Percentiles rank a stretch among this genome's conserved stretches.
Conservation (phyloP, 2,888 invertebrate genomes). For the Parelbella ahira region DNA sequence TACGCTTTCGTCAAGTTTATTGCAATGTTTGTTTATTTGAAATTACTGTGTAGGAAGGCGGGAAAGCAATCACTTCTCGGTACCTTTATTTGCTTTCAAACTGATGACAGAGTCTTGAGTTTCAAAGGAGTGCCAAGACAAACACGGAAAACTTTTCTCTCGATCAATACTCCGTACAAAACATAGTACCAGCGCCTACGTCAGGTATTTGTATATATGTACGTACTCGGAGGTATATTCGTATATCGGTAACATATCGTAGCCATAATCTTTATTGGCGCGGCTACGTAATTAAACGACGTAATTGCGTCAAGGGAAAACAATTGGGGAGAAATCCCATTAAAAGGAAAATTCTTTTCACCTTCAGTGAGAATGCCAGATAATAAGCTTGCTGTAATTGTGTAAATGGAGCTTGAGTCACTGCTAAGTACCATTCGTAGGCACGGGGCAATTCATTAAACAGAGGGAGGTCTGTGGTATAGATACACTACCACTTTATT, state of each 20-base stretch:
- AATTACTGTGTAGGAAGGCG: constrained; percentile 1
- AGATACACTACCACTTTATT: no score
- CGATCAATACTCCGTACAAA: constrained; percentile 33
- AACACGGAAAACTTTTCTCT: constrained; percentile 17
- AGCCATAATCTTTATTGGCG: constrained; percentile 37
- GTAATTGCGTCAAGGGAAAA: constrained; percentile 31
- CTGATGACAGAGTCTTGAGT: constrained; percentile 13
- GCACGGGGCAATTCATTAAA: no score
- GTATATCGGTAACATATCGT: constrained; percentile 34
- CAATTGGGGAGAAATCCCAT: constrained; percentile 28
- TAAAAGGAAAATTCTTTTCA: constrained; percentile 24
- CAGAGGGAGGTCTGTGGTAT: no score
- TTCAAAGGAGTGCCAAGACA: constrained; percentile 15
- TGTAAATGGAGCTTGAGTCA: no score
- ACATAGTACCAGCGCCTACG: constrained; percentile 32
- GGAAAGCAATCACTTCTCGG: neutral
- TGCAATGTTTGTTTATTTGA: neutral
- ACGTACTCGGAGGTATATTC: constrained; percentile 14
- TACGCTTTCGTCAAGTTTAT: constrained; percentile 1
- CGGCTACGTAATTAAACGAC: constrained; percentile 32
- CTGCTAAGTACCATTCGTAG: no score
- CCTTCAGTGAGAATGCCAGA: neutral
- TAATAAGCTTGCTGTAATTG: neutral
- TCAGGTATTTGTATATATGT: constrained; percentile 23
- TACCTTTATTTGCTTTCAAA: constrained; percentile 14